A percentile compares a stretch with the other conserved stretches of the same genome.
Conservation (phyloP, 2,113 vertebrate species). For the Poeciliopsis turrubarensis region DNA sequence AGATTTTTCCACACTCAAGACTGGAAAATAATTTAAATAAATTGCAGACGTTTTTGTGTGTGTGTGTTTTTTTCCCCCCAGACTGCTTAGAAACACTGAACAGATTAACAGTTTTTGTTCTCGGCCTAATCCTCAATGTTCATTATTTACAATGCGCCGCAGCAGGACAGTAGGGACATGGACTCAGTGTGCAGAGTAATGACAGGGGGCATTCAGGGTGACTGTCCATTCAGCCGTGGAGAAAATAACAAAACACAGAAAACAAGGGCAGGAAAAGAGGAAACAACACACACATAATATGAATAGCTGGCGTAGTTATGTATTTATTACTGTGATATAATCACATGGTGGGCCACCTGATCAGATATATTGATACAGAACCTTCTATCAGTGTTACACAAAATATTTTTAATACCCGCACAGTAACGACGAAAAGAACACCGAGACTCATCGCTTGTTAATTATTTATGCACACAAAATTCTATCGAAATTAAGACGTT, state of each 20-base stretch:
- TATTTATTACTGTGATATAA: background rate
- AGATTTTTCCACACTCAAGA: too few relatives aligned
- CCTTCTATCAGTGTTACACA: background rate
- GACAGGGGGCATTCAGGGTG: conserved; percentile 8
- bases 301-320: background rate
- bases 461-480: conserved; percentile 1
- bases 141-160: conserved; percentile 12
- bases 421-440: background rate
- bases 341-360: background rate
- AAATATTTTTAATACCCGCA: background rate
- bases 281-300: too few relatives aligned
- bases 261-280: background rate
- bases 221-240: conserved; percentile 29
- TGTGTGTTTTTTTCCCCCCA: too few relatives aligned
- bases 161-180: background rate
- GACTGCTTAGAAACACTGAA: too few relatives aligned
- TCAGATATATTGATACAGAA: background rate
- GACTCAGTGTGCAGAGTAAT: conserved; percentile 21
- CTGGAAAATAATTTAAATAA: too few relatives aligned
- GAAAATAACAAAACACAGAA: conserved; percentile 26
- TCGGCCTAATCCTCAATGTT: background rate
- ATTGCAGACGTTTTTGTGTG: too few relatives aligned
- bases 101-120: too few relatives aligned
- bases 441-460: background rate
- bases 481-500: background rate